A percentile compares a stretch with the other conserved stretches of the same genome.
Conservation (phyloP, 2,888 invertebrate genomes). For the Phymatocera aterrima region DNA sequence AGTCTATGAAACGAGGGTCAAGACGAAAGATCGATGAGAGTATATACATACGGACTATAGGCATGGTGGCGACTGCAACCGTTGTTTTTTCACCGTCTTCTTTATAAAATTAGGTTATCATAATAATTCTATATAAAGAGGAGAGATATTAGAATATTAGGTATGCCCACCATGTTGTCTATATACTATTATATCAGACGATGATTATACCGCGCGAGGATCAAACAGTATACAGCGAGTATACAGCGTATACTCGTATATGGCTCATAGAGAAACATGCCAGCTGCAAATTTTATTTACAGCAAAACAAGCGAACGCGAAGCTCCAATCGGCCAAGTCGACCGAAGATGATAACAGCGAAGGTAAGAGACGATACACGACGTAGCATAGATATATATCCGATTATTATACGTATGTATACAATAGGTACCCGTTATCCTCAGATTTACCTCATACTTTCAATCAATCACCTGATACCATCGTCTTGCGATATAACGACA, state of each 20-base stretch:
- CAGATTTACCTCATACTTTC: neutral
- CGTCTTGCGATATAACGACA: too few relatives aligned
- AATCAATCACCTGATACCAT: neutral
- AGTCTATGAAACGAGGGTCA: neutral
- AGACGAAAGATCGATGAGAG: neutral
- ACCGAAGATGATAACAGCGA: slow-evolving; percentile 74
- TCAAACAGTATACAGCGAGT: neutral
- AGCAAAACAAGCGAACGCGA: slow-evolving; percentile 73
- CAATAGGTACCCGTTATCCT: neutral
- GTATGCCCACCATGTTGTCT: too few relatives aligned
- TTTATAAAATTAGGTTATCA: neutral
- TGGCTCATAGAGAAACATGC: slow-evolving; percentile 63
- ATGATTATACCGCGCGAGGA: neutral
- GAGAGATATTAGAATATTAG: too few relatives aligned
- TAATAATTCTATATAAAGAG: too few relatives aligned
- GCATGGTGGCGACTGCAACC: neutral
- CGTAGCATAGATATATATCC: neutral
- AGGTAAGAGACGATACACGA: slow-evolving; percentile 67
- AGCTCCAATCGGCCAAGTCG: slow-evolving; percentile 74
- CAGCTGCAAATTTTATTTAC: slow-evolving; percentile 74
- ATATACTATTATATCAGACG: neutral
- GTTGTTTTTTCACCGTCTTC: neutral
- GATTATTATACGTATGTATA: neutral
- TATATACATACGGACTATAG: neutral
- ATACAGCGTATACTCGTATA: neutral